These are phyloP conservation scores for Ctenoplectra terminalis DNA, from an alignment of 1,140 invertebrate species.

Conservation along the genomic window DNA sequence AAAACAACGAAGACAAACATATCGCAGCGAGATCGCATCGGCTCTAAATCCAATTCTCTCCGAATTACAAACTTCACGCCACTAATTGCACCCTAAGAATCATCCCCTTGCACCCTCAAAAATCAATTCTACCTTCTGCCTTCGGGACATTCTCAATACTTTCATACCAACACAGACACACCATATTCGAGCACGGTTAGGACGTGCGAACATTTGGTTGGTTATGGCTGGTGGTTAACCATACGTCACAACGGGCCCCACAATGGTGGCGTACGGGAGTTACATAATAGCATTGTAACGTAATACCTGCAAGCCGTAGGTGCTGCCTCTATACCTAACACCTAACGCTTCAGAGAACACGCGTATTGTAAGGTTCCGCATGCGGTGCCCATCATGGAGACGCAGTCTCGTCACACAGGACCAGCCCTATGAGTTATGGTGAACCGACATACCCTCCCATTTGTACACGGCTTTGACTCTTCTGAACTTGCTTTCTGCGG, in stretches of 20 bases:
- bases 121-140: not conserved
- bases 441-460: constrained; percentile 54
- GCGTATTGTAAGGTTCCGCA: constrained; percentile 1
- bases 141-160: no score
- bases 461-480: constrained; percentile 38
- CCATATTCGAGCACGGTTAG: constrained; percentile 9
- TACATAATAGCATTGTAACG: constrained; percentile 64
- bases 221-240: constrained; percentile 65
- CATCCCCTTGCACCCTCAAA: not conserved
- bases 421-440: constrained; percentile 56
- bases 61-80: not conserved
- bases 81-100: not conserved
- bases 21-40: no score
- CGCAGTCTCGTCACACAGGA: constrained; percentile 16
- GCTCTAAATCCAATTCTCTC: not conserved
- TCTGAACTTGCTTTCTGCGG: constrained; percentile 21
- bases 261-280: constrained; percentile 53
- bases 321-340: constrained; percentile 29
- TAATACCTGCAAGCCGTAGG: constrained; percentile 54
- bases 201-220: constrained; percentile 64
- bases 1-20: no score
- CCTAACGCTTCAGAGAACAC: constrained; percentile 15
- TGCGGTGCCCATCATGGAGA: constrained; percentile 18
- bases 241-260: constrained; percentile 46
- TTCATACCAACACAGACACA: no score